Base-by-base conservation (phyloP, 2,113 vertebrate species). In the Thalassoma bifasciatum region DNA sequence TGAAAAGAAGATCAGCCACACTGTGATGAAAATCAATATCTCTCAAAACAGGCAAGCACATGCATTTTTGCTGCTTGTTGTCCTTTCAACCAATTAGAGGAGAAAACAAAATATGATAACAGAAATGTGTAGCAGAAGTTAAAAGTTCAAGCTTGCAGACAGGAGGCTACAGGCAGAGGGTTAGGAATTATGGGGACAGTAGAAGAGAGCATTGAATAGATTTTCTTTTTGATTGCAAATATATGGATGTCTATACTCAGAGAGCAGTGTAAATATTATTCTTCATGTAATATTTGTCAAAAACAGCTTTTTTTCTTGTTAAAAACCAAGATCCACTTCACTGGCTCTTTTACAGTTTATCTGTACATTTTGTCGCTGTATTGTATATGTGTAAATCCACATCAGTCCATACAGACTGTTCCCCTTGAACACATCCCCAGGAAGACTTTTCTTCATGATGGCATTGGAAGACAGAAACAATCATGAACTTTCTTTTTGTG, bases 221-320 rank as follows among this genome's bases (percentile, higher is more conserved):
- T 65, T 51, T 86, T 38, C 2, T 36, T 60, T 62, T 62, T 59
- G 12, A 50, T 40, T 68, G 5, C 26, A 10, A 53, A 72, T n/a
- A 65, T 23, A n/a, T 60, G 7, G 38, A 13, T 54, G 14, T 72
- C 24, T 65, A 69, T 50, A 51, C 34, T 24, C 16, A 37, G 10
- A 66, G 59, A 68, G 53, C 50, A 68, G 21, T 86, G 60, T 84
- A 81, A 75, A 80, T 86, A 77, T 61, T 75, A 34, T 74, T 61
- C 34, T 64, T 65, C 74, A 62, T 30, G 37, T 44, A 53, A 14
- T 19, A 17, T 60, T 70, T 17, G 46, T 78, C 59, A 23, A 10
- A 53, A 37, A 66, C 66, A 4, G 13, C 36, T 26, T 36, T 75
- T 68, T 5, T 57, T 54, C 65, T 57, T 67, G 17, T 46, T 17